phyloP scores from a whole-genome alignment of 2,113 vertebrate genomes.

The Hemiscyllium ocellatum region DNA sequence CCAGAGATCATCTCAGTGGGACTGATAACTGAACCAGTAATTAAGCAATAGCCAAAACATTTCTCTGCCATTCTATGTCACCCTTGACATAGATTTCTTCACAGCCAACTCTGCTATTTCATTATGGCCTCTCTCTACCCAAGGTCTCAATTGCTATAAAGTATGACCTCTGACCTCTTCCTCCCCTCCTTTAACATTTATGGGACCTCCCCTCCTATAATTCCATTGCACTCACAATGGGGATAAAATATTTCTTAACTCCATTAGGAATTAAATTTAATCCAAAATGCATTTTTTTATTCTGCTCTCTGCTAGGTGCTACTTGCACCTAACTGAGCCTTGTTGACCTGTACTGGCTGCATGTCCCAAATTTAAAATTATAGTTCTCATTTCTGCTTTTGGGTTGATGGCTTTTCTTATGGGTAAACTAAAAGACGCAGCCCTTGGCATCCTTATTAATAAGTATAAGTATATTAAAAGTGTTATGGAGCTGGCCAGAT shows the following conservation, averaged over 20 bases:
- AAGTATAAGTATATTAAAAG: background rate
- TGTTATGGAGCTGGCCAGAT: too few relatives aligned
- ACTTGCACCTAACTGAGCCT: background rate
- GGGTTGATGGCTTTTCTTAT: background rate
- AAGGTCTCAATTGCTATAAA: background rate
- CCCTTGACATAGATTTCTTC: background rate
- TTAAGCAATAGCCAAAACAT: background rate
- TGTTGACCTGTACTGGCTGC: background rate
- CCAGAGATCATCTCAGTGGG: background rate
- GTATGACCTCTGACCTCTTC: background rate
- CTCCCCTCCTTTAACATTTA: background rate
- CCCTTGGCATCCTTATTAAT: background rate
- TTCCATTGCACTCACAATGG: background rate
- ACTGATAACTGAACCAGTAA: background rate
- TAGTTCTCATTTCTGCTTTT: background rate
- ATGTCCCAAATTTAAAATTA: background rate
- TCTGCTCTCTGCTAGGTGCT: background rate
- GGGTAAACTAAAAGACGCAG: background rate
- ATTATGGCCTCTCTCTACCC: background rate
- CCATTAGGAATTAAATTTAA: background rate
- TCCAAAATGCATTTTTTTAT: background rate
- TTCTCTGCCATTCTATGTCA: background rate
- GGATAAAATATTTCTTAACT: background rate
- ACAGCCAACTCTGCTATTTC: background rate
- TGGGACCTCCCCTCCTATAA: background rate